These are phyloP conservation scores for Diadema setosum DNA, from an alignment of 35 echinoderm and acorn worm genomes.

Conservation along the genomic window DNA sequence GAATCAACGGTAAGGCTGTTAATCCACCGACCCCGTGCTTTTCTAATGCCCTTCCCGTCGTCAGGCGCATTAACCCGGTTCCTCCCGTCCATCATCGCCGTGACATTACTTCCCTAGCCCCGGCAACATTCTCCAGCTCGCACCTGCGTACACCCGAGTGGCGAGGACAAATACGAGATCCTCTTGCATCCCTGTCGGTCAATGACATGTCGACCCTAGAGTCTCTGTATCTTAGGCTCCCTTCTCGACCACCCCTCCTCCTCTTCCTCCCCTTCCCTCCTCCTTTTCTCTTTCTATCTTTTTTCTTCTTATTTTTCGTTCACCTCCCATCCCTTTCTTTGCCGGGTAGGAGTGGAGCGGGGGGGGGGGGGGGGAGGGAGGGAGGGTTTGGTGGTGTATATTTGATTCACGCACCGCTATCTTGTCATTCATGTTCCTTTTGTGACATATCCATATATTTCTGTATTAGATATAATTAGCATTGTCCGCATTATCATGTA, in stretches of 20 bases:
- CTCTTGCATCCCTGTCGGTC: too few species aligned
- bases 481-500: too few species aligned
- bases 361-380: background rate
- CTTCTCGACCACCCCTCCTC: background rate
- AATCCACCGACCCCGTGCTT: background rate
- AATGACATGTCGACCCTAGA: too few species aligned
- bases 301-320: background rate
- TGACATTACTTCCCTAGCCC: background rate
- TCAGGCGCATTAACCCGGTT: constrained; percentile 2
- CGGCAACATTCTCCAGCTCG: background rate
- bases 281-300: background rate
- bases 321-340: background rate
- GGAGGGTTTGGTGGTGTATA: too few species aligned
- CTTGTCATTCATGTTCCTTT: too few species aligned
- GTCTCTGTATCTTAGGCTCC: too few species aligned
- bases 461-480: too few species aligned
- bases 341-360: background rate
- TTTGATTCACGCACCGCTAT: too few species aligned
- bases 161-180: too few species aligned
- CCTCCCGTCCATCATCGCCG: background rate
- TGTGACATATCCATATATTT: too few species aligned
- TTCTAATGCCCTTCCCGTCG: constrained; percentile 9
- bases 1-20: background rate
- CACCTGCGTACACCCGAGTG: background rate
- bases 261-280: background rate